These are phyloP conservation scores for Andricus grossulariae DNA, from an alignment of 1,140 invertebrate genomes.

Conservation along the genomic window DNA sequence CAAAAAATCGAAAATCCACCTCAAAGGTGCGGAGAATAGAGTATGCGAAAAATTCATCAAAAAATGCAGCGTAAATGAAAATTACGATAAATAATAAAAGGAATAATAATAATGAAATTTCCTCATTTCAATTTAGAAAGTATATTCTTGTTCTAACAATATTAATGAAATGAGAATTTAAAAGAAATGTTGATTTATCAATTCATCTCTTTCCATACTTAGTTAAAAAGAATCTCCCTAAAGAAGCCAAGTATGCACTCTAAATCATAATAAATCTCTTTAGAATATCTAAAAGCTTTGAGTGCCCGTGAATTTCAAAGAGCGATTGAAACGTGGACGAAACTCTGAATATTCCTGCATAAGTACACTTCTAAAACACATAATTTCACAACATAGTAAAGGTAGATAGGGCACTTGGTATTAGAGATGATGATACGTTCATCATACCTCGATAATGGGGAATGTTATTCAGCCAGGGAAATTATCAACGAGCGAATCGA, in stretches of 20 bases:
- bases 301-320: slow-evolving; percentile 13
- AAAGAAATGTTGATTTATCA: no score
- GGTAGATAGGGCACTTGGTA: neutral
- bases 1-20: no score
- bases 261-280: slow-evolving; percentile 35
- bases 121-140: no score
- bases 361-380: neutral
- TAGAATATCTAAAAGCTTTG: slow-evolving; percentile 10
- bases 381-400: neutral
- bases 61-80: no score
- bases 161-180: no score
- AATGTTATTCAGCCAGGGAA: slow-evolving; percentile 47
- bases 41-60: no score
- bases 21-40: no score
- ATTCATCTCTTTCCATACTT: no score
- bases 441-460: slow-evolving; percentile 54
- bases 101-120: no score
- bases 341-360: slow-evolving; percentile 6
- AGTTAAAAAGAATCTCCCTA: neutral
- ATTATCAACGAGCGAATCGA: slow-evolving; percentile 49
- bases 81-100: no score
- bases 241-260: neutral
- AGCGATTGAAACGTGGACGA: slow-evolving; percentile 23
- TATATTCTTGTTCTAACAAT: no score
- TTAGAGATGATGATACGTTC: slow-evolving; percentile 35